These are phyloP conservation scores for Tangara arthus DNA, from an alignment of 2,797 vertebrate genomes.

Conservation along the genomic window DNA sequence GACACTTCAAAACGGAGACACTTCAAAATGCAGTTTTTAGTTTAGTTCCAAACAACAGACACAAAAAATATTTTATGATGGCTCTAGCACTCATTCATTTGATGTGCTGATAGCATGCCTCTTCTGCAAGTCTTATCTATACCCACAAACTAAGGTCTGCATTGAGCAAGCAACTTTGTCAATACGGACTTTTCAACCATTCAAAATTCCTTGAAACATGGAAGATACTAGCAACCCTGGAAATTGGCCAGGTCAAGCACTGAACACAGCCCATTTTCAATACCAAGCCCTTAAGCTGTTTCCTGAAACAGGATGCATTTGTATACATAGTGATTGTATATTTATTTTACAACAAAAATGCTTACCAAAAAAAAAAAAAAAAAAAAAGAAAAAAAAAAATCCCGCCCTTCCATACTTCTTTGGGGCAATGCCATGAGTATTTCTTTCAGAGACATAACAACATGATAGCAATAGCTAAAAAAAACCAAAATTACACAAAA, in stretches of 20 bases:
- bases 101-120: neutral
- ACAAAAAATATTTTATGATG: neutral
- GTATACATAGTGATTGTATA: conserved; percentile 9
- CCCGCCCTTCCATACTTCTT: neutral
- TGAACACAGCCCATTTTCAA: neutral
- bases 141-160: neutral
- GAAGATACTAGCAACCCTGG: neutral
- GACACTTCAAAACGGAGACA: neutral
- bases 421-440: neutral
- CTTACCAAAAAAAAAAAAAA: neutral
- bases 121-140: neutral
- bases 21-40: neutral
- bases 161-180: neutral
- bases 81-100: neutral
- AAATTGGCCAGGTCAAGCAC: neutral
- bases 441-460: neutral
- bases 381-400: neutral
- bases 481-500: neutral
- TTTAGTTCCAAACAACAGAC: neutral
- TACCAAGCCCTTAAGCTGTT: conserved; percentile 7
- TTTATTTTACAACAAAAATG: conserved; percentile 28
- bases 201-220: neutral
- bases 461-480: neutral
- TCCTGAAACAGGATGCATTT: conserved; percentile 57
- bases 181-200: neutral